Percentiles rank a stretch among this genome's conserved stretches.
Evolutionary conservation across 2,113 vertebrate genomes (phyloP).

Genomic region (Argyrosomus japonicus): DNA sequence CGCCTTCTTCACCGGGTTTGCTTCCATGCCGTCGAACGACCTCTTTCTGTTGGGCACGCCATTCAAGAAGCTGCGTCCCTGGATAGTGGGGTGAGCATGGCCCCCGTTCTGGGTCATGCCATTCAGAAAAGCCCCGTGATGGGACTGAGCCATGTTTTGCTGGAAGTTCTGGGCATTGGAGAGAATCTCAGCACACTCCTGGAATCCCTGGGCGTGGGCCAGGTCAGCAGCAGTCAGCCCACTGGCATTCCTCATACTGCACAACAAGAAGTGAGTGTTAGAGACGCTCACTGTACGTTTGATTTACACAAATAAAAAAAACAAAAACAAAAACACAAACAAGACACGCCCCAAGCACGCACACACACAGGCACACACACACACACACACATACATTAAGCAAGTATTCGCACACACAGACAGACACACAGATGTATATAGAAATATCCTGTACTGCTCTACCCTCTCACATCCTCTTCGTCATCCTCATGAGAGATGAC

Average conservation of each 20-base stretch:
- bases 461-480: conserved; percentile 70
- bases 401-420: conserved; percentile 53
- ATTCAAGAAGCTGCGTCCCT: conserved; percentile 84
- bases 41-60: conserved; percentile 92
- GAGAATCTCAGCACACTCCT: conserved; percentile 94
- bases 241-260: conserved; percentile 98
- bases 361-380: conserved; percentile 21
- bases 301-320: conserved; percentile 52
- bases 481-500: conserved; percentile 80
- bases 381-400: conserved; percentile 12
- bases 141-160: conserved; percentile 83
- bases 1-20: conserved; percentile 91
- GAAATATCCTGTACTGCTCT: conserved; percentile 74
- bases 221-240: conserved; percentile 98
- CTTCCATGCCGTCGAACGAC: conserved; percentile 90
- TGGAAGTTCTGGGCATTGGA: conserved; percentile 94
- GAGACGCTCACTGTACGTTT: conserved; percentile 50
- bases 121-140: conserved; percentile 86
- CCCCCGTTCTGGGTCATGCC: conserved; percentile 87
- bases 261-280: conserved; percentile 91
- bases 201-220: conserved; percentile 98
- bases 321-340: conserved; percentile 45
- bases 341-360: conserved; percentile 48
- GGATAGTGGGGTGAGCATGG: conserved; percentile 84
- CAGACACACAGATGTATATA: conserved; percentile 65